phyloP scores from a whole-genome alignment of 2,888 invertebrate genomes.

The Linnaemya vulpina region DNA sequence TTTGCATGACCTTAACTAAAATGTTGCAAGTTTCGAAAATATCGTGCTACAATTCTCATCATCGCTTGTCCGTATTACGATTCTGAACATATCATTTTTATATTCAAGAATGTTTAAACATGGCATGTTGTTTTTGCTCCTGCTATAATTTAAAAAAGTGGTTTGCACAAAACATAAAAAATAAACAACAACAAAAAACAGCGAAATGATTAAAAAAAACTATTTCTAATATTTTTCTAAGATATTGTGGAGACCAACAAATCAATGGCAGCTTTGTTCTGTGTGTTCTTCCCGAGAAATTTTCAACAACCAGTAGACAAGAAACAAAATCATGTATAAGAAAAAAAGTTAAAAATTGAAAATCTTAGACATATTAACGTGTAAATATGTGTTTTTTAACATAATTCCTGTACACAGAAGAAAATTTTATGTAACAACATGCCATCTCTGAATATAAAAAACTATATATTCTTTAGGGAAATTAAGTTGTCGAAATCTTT shows the following conservation, averaged over 20 bases:
- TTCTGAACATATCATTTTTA: conserved; percentile 59
- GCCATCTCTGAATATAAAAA: too few relatives aligned
- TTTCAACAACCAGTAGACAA: conserved; percentile 12
- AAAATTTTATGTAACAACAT: too few relatives aligned
- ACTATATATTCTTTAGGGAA: too few relatives aligned
- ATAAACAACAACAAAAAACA: conserved; percentile 17
- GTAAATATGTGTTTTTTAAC: conserved; percentile 30
- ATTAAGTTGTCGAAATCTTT: too few relatives aligned
- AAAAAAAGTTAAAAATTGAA: conserved; percentile 12
- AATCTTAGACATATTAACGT: background rate
- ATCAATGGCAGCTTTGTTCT: conserved; percentile 16
- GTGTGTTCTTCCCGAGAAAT: conserved; percentile 51
- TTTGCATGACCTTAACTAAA: background rate
- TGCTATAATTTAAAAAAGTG: conserved; percentile 36
- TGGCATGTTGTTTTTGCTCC: conserved; percentile 59
- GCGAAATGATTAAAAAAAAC: conserved; percentile 49
- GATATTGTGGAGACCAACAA: conserved; percentile 10
- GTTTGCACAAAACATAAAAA: conserved; percentile 21
- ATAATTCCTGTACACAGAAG: conserved; percentile 29
- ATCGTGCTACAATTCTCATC: conserved; percentile 31
- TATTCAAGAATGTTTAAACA: conserved; percentile 63
- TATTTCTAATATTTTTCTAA: conserved; percentile 67
- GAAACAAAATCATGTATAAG: conserved; percentile 19
- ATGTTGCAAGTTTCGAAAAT: background rate
- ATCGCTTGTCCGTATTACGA: background rate